These are phyloP conservation scores for Melitaea cinxia DNA, from an alignment of 1,140 invertebrate species.

Conservation along the genomic window DNA sequence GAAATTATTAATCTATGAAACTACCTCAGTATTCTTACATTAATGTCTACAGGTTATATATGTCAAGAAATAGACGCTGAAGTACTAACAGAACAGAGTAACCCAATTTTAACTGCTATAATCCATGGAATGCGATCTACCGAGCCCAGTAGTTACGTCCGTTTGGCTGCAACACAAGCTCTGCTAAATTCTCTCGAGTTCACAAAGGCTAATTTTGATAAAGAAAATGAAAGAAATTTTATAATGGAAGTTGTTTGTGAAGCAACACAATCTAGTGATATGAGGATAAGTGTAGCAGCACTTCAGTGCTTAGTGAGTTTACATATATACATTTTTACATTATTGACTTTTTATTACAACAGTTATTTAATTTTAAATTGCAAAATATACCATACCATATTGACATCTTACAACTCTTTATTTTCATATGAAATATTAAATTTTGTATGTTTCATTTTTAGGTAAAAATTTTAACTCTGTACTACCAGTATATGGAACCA, in stretches of 20 bases:
- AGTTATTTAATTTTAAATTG: not conserved
- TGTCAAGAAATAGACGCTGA: slow-evolving; percentile 94
- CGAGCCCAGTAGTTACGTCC: slow-evolving; percentile 91
- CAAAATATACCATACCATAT: no score
- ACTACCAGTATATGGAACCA: slow-evolving; percentile 99
- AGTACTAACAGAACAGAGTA: slow-evolving; percentile 94
- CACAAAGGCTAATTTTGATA: slow-evolving; percentile 99
- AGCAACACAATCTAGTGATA: slow-evolving; percentile 92
- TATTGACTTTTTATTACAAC: not conserved
- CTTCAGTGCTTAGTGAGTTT: slow-evolving; percentile 95
- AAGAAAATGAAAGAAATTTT: slow-evolving; percentile 97
- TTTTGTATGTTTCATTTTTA: slow-evolving; percentile 33
- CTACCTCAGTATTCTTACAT: not conserved
- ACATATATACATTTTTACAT: not conserved
- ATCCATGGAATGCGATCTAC: slow-evolving; percentile 97
- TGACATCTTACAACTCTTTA: not conserved
- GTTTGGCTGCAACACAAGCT: slow-evolving; percentile 97
- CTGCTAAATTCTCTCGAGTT: slow-evolving; percentile 99
- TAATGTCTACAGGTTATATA: slow-evolving; percentile 83
- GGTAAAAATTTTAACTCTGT: slow-evolving; percentile 97
- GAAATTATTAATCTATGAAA: not conserved
- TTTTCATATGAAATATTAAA: not conserved
- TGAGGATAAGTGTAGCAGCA: slow-evolving; percentile 96
- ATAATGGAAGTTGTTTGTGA: slow-evolving; percentile 99
- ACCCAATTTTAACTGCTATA: slow-evolving; percentile 98